Percentiles rank a stretch among this genome's conserved stretches.
Conservation (phyloP, 2,113 vertebrate species). For the Diadophis punctatus region DNA sequence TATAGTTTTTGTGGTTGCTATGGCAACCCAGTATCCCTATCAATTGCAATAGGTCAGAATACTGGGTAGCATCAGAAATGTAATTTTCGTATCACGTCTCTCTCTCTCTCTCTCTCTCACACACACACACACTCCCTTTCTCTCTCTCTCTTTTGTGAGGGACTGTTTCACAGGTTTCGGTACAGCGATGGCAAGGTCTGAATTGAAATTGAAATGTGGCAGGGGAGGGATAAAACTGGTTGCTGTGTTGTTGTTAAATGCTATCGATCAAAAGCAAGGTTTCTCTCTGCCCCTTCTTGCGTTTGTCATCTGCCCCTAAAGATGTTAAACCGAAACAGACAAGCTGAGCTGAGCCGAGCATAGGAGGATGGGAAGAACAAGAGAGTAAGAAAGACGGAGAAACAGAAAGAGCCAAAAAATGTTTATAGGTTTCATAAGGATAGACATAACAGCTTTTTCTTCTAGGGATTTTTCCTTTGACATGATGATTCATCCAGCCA, state of each 20-base stretch:
- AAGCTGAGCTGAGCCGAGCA: not conserved
- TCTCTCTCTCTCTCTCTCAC: not conserved
- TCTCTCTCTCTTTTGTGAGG: not conserved
- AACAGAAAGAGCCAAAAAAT: not conserved
- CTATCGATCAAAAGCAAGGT: slow-evolving; percentile 2
- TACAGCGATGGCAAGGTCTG: not conserved
- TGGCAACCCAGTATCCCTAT: slow-evolving; percentile 16
- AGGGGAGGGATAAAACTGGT: not conserved
- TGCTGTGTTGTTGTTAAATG: slow-evolving; percentile 6
- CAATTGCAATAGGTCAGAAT: slow-evolving; percentile 14
- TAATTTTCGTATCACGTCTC: not conserved
- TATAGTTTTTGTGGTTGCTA: not conserved
- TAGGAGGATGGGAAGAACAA: no score
- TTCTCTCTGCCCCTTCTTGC: not conserved
- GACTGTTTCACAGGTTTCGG: slow-evolving; percentile 6
- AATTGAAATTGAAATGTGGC: slow-evolving; percentile 1
- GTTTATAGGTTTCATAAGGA: not conserved
- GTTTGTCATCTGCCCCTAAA: slow-evolving; percentile 1
- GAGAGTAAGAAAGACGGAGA: not conserved
- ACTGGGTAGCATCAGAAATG: slow-evolving; percentile 12
- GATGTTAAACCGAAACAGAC: slow-evolving; percentile 9
- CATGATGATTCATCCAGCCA: not conserved
- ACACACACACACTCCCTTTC: no score
- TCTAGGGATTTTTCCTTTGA: not conserved
- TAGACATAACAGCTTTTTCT: not conserved